A percentile compares a stretch with the other conserved stretches of the same genome.
phyloP scores from a whole-genome alignment of 2,888 invertebrate genomes.

The Euproctis similis region DNA sequence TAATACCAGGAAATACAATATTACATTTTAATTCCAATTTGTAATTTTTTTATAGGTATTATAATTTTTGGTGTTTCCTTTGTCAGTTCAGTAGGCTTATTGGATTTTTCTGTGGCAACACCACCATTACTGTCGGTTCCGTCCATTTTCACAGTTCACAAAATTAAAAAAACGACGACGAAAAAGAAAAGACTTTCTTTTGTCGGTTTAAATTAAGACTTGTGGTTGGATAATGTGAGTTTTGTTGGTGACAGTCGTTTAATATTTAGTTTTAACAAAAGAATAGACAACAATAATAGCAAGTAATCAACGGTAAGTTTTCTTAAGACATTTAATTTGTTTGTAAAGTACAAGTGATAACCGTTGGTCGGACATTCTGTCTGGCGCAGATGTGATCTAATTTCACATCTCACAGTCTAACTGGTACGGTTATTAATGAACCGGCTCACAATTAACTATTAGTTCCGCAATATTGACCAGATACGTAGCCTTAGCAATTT shows the following conservation, averaged over 20 bases:
- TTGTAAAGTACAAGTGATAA: constrained; percentile 68
- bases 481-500: constrained; percentile 41
- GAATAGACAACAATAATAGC: constrained; percentile 25
- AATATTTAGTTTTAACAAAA: constrained; percentile 31
- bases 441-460: constrained; percentile 49
- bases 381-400: constrained; percentile 54
- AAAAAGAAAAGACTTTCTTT: constrained; percentile 47
- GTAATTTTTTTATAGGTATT: too few species aligned
- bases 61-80: too few species aligned
- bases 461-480: constrained; percentile 43
- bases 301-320: constrained; percentile 56
- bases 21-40: too few species aligned
- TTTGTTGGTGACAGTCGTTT: constrained; percentile 36
- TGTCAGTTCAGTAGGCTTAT: too few species aligned
- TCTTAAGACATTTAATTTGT: constrained; percentile 63
- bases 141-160: constrained; percentile 67
- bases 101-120: constrained; percentile 36
- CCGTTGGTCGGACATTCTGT: constrained; percentile 54
- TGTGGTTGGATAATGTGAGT: constrained; percentile 55
- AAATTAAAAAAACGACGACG: constrained; percentile 67
- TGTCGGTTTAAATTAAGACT: constrained; percentile 47
- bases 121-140: constrained; percentile 21
- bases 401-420: constrained; percentile 53
- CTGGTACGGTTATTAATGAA: constrained; percentile 55
- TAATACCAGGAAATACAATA: too few species aligned